These are phyloP conservation scores for Bettongia penicillata DNA, from an alignment of 2,113 vertebrate genomes.

Conservation along the genomic window DNA sequence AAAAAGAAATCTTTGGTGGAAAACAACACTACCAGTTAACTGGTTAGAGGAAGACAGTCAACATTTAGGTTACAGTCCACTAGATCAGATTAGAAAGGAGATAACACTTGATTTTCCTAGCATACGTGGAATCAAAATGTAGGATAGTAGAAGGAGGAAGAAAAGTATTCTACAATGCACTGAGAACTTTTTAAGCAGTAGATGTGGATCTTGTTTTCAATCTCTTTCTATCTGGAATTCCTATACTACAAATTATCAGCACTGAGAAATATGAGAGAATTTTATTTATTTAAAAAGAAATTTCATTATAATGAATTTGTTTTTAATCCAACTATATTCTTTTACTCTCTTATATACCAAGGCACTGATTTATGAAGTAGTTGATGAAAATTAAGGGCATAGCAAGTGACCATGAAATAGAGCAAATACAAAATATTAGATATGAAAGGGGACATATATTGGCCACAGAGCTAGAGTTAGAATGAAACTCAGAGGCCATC, in stretches of 20 bases:
- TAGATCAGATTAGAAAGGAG: background rate
- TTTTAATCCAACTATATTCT: background rate
- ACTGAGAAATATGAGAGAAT: no score
- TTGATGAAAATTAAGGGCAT: background rate
- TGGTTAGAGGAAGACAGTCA: no score
- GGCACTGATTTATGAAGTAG: background rate
- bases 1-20: no score
- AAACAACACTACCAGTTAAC: no score
- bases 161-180: background rate
- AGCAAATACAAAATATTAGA: background rate
- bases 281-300: no score
- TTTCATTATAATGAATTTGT: no score
- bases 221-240: no score
- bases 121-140: background rate
- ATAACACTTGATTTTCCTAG: background rate
- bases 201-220: no score
- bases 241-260: no score
- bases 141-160: constrained; percentile 12
- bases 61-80: no score
- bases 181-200: background rate
- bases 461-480: background rate
- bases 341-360: background rate
- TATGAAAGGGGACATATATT: background rate
- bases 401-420: background rate
- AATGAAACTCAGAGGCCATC: background rate